Base-by-base conservation (phyloP, 1,140 invertebrate genomes). In the Camponotus vicinus region DNA sequence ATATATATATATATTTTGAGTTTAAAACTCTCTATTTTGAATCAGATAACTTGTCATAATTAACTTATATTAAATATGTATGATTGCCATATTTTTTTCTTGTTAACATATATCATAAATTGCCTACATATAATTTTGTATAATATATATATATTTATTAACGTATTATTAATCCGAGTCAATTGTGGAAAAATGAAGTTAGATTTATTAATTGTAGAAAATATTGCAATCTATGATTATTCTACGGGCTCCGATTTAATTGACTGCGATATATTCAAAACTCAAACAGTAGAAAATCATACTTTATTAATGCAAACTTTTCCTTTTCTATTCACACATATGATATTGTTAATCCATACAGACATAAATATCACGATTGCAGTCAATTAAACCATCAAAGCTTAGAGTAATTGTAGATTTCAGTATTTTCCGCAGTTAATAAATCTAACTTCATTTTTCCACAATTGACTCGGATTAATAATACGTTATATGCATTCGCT, bases 401-500 rank as follows among this genome's bases (percentile, higher is more conserved):
- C 67, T 4, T 34, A 21, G 9, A 55, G 37, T 57, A 73, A 73
- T 34, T 52, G 34, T 70, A 34, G 6, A 37, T 0, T n/a, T 2
- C 6, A n/a, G 0, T 82, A 40, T 18, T 42, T 21, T 37, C 1
- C 7, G 5, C 52, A 45, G 3, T 71, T 71, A 42, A 59, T 70
- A 42, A n/a, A 32, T 42, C n/a, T 42, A 69, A 6, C 5, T 80
- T 18, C 9, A 70, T 34, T 59, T 80, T 82, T 82, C 37, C 42
- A 15, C 37, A 42, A 59, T 59, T 80, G 40, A 7, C 37, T 32
- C 45, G 9, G 5, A 6, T 18, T 70, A 70, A 80, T 70, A 42
- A 4, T 70, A 59, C 21, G 15, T 79, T 67, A 40, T 15, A 82
- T 15, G 21, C 9, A 13, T 21, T 52, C 7, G 34, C 7, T 67